phyloP scores from a whole-genome alignment of 2,888 invertebrate species.

The Tinea pellionella region DNA sequence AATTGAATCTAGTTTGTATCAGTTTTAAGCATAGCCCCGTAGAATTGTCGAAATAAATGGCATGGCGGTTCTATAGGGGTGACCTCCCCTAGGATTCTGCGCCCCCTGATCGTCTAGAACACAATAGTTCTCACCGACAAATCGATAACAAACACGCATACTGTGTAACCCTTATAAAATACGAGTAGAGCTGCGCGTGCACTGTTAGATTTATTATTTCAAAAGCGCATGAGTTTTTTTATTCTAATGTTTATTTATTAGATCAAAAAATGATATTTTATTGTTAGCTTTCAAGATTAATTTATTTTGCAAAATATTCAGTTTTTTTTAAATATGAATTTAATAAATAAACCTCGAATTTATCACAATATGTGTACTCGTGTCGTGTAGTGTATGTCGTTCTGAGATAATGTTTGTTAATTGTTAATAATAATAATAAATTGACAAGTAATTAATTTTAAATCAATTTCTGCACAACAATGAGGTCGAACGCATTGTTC shows the following conservation, averaged over 20 bases:
- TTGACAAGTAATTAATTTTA: neutral
- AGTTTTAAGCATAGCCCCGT: too few species aligned
- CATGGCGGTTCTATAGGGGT: conserved; percentile 25
- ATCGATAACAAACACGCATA: conserved; percentile 38
- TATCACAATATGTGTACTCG: too few species aligned
- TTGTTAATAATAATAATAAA: neutral
- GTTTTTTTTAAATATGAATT: too few species aligned
- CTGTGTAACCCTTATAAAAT: neutral
- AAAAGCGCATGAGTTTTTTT: neutral
- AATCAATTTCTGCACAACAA: neutral
- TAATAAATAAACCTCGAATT: too few species aligned
- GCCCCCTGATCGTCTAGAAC: conserved; percentile 32
- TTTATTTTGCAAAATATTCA: too few species aligned
- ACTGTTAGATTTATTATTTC: neutral
- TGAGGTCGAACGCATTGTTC: neutral
- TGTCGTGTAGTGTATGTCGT: too few species aligned
- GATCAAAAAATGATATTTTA: too few species aligned
- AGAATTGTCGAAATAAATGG: neutral
- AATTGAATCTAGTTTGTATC: too few species aligned
- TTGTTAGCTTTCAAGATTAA: too few species aligned
- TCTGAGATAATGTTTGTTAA: neutral
- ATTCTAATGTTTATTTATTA: neutral
- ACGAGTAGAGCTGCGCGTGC: conserved; percentile 3
- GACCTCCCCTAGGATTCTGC: conserved; percentile 56
- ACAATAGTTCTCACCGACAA: conserved; percentile 61